Evolutionary conservation across 2,113 vertebrate species (phyloP).

Genomic region (Platycercus adscitus): DNA sequence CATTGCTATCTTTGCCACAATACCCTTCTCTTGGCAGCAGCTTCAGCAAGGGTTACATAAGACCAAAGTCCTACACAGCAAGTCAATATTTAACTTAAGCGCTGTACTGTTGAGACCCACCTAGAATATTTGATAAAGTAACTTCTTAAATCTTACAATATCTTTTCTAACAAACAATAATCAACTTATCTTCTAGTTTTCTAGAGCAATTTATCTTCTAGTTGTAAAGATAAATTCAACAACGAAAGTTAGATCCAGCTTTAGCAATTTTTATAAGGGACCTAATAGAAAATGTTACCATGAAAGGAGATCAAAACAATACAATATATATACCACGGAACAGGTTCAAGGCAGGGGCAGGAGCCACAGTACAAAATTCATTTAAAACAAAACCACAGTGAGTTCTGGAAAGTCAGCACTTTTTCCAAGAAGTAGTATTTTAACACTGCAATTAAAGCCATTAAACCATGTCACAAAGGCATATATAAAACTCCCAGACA

Average conservation of each 20-base stretch:
- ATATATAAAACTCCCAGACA: not conserved
- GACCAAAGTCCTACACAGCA: conserved; percentile 25
- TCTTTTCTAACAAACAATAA: not conserved
- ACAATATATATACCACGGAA: not conserved
- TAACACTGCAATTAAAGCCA: not conserved
- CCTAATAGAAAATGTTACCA: not conserved
- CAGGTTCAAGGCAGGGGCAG: not conserved
- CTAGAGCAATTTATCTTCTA: not conserved
- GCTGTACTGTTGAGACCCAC: not conserved
- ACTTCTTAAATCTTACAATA: not conserved
- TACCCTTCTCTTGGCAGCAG: not conserved
- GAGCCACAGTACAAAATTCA: not conserved
- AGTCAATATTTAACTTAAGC: conserved; percentile 56
- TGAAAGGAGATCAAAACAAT: not conserved
- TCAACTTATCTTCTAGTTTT: not conserved
- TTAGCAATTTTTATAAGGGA: not conserved
- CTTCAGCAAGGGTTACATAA: not conserved
- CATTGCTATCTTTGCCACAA: not conserved
- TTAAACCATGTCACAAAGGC: not conserved
- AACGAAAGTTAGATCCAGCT: not conserved
- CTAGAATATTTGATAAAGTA: not conserved
- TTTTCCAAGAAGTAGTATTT: not conserved
- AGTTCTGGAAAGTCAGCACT: not conserved
- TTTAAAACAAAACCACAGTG: not conserved
- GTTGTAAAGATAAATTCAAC: not conserved